Conservation (phyloP, 2,797 vertebrate species). For the Gymnothorax reevesii region DNA sequence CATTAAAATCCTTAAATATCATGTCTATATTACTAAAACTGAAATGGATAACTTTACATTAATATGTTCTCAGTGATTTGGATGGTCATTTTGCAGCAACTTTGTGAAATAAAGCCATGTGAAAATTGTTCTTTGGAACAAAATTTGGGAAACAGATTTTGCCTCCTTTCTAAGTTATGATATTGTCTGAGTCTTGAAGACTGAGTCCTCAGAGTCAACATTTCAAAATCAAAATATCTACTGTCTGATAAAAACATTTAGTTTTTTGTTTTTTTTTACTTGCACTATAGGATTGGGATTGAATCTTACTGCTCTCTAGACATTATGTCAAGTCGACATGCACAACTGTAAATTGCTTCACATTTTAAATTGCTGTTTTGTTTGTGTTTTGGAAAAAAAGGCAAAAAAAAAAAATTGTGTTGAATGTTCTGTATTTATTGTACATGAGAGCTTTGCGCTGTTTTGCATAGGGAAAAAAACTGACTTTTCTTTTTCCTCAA, state of each 20-base stretch:
- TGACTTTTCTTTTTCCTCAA: conserved; percentile 46
- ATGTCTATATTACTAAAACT: neutral
- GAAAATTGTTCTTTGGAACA: conserved; percentile 15
- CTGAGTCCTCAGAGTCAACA: conserved; percentile 19
- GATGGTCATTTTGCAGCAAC: neutral
- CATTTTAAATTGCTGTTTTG: conserved; percentile 54
- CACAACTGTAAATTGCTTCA: conserved; percentile 67
- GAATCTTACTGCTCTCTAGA: conserved; percentile 56
- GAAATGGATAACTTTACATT: neutral
- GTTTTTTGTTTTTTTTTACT: conserved; percentile 56
- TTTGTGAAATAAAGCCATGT: neutral
- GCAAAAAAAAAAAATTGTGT: conserved; percentile 62
- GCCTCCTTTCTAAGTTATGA: conserved; percentile 8
- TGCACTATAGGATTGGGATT: conserved; percentile 68
- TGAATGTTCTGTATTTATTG: conserved; percentile 75
- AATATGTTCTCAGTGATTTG: neutral
- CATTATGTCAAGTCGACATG: conserved; percentile 60
- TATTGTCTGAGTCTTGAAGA: conserved; percentile 24
- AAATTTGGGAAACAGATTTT: neutral
- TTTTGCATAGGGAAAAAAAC: conserved; percentile 60
- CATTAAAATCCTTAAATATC: neutral
- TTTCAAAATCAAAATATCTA: conserved; percentile 27
- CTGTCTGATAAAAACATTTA: conserved; percentile 28
- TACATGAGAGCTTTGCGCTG: conserved; percentile 65
- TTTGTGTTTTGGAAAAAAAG: conserved; percentile 61